Conservation (phyloP, 1,140 invertebrate genomes). For the Drosophila ercepeae region DNA sequence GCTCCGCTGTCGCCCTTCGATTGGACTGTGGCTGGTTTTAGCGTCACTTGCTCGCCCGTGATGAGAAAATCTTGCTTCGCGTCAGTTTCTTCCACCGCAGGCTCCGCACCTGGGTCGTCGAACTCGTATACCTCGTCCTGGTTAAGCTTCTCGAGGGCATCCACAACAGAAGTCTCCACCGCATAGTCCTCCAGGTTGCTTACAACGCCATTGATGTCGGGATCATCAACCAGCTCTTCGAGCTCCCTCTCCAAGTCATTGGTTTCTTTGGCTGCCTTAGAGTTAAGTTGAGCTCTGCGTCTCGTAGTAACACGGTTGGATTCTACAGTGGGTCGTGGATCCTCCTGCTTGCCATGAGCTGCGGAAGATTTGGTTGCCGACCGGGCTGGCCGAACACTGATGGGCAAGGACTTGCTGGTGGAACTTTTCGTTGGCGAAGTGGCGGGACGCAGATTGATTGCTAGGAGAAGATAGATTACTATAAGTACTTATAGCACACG, state of each 20-base stretch:
- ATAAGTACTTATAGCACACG: too few species aligned
- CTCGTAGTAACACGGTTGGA: background rate
- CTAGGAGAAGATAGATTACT: constrained; percentile 5
- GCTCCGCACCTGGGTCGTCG: constrained; percentile 84
- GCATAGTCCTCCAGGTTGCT: constrained; percentile 13
- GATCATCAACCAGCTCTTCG: constrained; percentile 38
- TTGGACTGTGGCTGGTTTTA: constrained; percentile 33
- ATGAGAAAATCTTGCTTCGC: constrained; percentile 31
- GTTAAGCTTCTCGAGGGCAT: constrained; percentile 10
- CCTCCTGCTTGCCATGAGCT: background rate
- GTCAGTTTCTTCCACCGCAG: constrained; percentile 72
- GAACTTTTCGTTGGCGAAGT: constrained; percentile 24
- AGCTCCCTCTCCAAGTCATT: constrained; percentile 31
- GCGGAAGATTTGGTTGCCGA: constrained; percentile 2
- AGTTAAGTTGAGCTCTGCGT: background rate
- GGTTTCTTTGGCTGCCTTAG: constrained; percentile 2
- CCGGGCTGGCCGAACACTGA: constrained; percentile 46
- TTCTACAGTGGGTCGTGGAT: background rate
- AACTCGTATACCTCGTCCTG: constrained; percentile 69
- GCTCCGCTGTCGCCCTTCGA: constrained; percentile 84
- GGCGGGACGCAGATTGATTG: constrained; percentile 60
- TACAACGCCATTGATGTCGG: constrained; percentile 2
- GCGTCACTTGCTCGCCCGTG: constrained; percentile 35
- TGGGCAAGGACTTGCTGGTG: constrained; percentile 6
- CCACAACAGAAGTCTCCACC: constrained; percentile 15